Percentiles rank a stretch among this genome's conserved stretches.
Evolutionary conservation across 2,113 vertebrate species (phyloP).

Genomic region (Crocuta crocuta): DNA sequence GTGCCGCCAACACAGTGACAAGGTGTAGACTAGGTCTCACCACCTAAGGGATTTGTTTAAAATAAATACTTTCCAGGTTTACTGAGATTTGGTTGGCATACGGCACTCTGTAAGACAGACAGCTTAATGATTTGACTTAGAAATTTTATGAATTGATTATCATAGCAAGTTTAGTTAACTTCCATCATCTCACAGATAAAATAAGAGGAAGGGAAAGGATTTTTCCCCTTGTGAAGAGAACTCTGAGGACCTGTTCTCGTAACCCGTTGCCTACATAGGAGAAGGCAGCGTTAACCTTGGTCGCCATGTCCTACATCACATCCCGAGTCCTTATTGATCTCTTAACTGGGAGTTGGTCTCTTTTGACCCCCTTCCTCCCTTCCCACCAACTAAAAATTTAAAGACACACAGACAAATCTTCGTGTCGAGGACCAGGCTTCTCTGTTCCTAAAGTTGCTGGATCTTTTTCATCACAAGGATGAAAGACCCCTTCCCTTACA

Average conservation of each 20-base stretch:
- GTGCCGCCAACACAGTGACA: fast-evolving
- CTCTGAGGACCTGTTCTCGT: not conserved
- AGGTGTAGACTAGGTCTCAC: not conserved
- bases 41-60: not conserved
- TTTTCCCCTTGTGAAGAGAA: not conserved
- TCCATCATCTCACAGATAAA: not conserved
- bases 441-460: too few relatives aligned
- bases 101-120: not conserved
- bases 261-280: fast-evolving
- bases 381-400: not conserved
- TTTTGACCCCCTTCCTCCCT: not conserved
- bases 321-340: not conserved
- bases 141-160: not conserved
- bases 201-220: not conserved
- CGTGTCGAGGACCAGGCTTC: not conserved
- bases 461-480: not conserved
- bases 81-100: not conserved
- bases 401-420: not conserved
- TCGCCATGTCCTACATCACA: fast-evolving
- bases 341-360: not conserved
- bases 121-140: not conserved
- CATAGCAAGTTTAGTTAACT: not conserved
- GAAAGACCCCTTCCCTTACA: too few relatives aligned
- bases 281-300: fast-evolving
- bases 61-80: not conserved